These are phyloP conservation scores for Eira barbara DNA, from an alignment of 2,113 vertebrate species.

Conservation along the genomic window DNA sequence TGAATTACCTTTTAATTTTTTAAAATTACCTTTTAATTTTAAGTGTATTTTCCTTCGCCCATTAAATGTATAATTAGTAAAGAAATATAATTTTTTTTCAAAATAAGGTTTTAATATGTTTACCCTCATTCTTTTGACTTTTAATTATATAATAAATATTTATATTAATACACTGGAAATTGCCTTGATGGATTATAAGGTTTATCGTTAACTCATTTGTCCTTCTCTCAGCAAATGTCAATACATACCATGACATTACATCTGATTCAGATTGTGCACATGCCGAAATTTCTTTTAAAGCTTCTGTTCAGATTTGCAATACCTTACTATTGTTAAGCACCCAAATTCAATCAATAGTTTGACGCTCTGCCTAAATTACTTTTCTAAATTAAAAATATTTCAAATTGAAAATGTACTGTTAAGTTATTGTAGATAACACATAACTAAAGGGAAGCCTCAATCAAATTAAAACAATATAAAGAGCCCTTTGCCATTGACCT, in stretches of 20 bases:
- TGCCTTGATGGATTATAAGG: background rate
- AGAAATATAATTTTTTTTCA: background rate
- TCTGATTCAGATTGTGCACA: background rate
- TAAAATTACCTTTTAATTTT: background rate
- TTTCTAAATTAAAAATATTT: background rate
- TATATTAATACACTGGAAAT: background rate
- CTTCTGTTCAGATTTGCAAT: background rate
- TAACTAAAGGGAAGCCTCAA: background rate
- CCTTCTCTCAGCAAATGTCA: background rate
- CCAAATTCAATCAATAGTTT: background rate
- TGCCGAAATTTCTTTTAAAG: background rate
- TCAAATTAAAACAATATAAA: background rate
- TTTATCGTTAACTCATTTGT: background rate
- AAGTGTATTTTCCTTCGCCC: background rate
- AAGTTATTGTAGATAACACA: background rate
- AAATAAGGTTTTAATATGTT: background rate
- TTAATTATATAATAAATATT: background rate
- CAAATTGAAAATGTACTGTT: background rate
- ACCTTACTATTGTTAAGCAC: background rate
- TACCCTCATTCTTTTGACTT: conserved; percentile 15
- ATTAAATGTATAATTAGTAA: background rate
- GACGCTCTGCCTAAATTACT: background rate
- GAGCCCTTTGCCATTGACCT: background rate
- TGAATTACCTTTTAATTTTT: background rate
- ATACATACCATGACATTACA: background rate